Evolutionary conservation across 1,140 invertebrate genomes (phyloP), one percentile per base, ranked within the genome.

Genomic region (Brachionus plicatilis): DNA sequence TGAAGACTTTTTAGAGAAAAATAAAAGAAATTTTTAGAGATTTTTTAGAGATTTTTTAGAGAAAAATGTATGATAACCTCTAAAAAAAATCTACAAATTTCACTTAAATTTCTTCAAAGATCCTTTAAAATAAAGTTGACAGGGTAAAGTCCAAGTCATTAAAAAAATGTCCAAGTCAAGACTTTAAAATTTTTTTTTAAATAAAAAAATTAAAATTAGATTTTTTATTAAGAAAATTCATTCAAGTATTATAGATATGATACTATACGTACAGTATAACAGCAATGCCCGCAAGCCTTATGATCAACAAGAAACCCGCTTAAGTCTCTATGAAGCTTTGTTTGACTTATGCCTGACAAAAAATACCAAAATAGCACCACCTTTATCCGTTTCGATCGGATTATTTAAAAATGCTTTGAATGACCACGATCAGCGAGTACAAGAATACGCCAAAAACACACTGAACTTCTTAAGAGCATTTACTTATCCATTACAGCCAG

Each of bases 261-360:
- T 76, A 20, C 33, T 76, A 27, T 76, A 47, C 27, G 72, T 76
- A 17, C 72, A 76, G 43, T 76, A 76, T 24, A 76, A 76, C 47
- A 24, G 6, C 1, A 76, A 50, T 76, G 9, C 14, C 5, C 5
- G 72, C 11, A 47, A 33, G 33, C 72, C 72, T 5, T 76, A 76
- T 47, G 45, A 76, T 50, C 72, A 76, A 12, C n/a, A 5, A 12
- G 72, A 76, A 50, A 76, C 43, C 14, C 17, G 72, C 5, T 9
- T 50, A 2, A 12, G 8, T 50, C 47, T 76, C 14, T 76, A 76
- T 50, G 72, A 76, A 50, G 24, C 72, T 27, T 50, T 76, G 47
- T 76, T 50, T 50, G 72, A 76, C 12, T 29, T 76, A 7, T 76
- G 72, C 43, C 14, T 76, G 5, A 50, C 72, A 1, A 76, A 76